A percentile compares a stretch with the other conserved stretches of the same genome.
phyloP scores from a whole-genome alignment of 2,888 invertebrate species.

The Andrena marginata region DNA sequence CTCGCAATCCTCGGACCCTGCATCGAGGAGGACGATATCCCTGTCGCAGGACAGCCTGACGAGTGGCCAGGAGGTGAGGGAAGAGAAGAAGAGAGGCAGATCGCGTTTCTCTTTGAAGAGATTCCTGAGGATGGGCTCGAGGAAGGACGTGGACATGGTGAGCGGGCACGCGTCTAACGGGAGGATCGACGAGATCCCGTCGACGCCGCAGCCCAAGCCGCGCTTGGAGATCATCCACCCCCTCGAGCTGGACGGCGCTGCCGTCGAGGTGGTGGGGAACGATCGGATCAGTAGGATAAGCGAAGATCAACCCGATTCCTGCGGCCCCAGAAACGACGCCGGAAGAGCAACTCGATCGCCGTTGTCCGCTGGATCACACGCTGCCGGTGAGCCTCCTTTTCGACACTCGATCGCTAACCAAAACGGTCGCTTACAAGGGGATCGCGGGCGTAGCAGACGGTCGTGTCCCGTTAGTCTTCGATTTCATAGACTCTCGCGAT shows the following conservation, averaged over 20 bases:
- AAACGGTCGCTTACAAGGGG: not conserved
- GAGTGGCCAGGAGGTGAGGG: conserved; percentile 77
- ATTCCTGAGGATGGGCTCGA: conserved; percentile 92
- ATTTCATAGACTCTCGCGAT: not conserved
- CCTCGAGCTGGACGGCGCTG: conserved; percentile 92
- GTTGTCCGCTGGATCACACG: conserved; percentile 64
- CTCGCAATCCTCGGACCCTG: conserved; percentile 86
- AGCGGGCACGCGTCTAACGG: conserved; percentile 84
- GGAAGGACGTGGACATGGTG: conserved; percentile 89
- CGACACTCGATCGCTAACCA: conserved; percentile 2
- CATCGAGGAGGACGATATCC: conserved; percentile 90
- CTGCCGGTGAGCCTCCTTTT: conserved; percentile 69
- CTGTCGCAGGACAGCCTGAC: conserved; percentile 91
- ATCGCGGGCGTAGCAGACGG: not conserved
- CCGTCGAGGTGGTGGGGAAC: conserved; percentile 91
- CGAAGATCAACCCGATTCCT: conserved; percentile 82
- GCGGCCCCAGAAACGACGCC: conserved; percentile 54
- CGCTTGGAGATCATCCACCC: conserved; percentile 95
- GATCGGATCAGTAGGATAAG: conserved; percentile 82
- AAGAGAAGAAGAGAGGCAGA: conserved; percentile 89
- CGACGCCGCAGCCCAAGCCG: conserved; percentile 89
- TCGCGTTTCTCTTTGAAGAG: conserved; percentile 93
- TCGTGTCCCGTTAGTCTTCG: not conserved
- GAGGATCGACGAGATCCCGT: conserved; percentile 87
- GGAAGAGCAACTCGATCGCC: conserved; percentile 62